Conservation (phyloP, 2,888 invertebrate genomes). For the Yponomeuta cagnagella region DNA sequence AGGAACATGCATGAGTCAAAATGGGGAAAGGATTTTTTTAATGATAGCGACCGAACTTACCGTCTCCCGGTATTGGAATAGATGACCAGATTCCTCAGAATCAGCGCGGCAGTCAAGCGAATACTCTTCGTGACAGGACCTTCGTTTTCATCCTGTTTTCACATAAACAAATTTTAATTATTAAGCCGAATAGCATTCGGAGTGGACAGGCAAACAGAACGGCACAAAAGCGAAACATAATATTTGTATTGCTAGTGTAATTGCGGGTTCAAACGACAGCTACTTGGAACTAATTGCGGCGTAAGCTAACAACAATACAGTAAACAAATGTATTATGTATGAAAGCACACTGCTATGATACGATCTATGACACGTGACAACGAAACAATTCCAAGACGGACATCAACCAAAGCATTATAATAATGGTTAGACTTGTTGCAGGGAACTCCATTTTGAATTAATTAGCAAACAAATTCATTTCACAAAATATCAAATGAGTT, state of each 20-base stretch:
- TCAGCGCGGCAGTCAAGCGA: constrained; percentile 95
- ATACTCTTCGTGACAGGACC: constrained; percentile 99
- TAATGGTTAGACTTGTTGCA: too few relatives aligned
- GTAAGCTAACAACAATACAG: background rate
- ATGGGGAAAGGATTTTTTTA: too few relatives aligned
- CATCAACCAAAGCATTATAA: too few relatives aligned
- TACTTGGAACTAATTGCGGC: background rate
- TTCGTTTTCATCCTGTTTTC: constrained; percentile 94
- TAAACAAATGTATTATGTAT: background rate
- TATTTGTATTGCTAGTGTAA: background rate
- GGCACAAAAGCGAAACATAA: background rate
- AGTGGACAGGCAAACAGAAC: background rate
- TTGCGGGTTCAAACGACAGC: background rate
- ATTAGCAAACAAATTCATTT: too few relatives aligned
- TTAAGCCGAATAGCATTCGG: background rate
- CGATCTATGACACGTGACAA: too few relatives aligned
- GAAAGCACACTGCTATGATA: too few relatives aligned
- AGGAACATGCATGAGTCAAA: too few relatives aligned
- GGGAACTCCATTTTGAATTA: too few relatives aligned
- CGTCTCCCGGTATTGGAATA: constrained; percentile 94
- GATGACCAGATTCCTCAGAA: constrained; percentile 97
- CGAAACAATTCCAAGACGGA: too few relatives aligned
- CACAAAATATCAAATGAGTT: too few relatives aligned
- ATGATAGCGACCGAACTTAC: constrained; percentile 62
- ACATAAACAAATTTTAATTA: constrained; percentile 23